Conservation (phyloP, 2,888 invertebrate species). For the Palloptera scutellata region DNA sequence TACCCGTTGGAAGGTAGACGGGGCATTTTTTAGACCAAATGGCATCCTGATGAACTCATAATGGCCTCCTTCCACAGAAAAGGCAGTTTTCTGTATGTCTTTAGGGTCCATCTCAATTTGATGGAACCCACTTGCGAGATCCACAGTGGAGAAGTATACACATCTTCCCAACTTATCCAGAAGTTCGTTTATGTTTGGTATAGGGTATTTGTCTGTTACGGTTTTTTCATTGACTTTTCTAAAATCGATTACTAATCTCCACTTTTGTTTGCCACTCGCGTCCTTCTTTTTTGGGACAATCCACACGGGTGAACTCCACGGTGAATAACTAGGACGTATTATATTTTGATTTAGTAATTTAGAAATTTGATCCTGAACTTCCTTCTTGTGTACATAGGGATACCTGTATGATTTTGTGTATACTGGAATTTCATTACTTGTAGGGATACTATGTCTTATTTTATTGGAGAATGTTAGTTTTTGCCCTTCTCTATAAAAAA, state of each 20-base stretch:
- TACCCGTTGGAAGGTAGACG: background rate
- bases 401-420: constrained; percentile 27
- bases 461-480: background rate
- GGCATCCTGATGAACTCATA: too few species aligned
- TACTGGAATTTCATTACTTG: constrained; percentile 35
- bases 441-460: constrained; percentile 30
- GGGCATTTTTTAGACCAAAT: too few species aligned
- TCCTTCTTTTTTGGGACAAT: too few species aligned
- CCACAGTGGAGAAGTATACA: constrained; percentile 2
- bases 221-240: constrained; percentile 25
- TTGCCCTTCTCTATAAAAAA: constrained; percentile 5
- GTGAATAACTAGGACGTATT: background rate
- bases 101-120: background rate
- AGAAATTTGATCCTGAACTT: constrained; percentile 43
- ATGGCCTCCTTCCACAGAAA: background rate
- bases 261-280: too few species aligned
- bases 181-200: constrained; percentile 29
- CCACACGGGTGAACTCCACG: constrained; percentile 17
- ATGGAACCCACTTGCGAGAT: constrained; percentile 6
- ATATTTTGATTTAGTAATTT: constrained; percentile 13
- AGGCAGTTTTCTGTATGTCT: constrained; percentile 4
- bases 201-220: constrained; percentile 11
- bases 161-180: constrained; percentile 20
- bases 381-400: constrained; percentile 43
- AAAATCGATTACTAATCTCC: constrained; percentile 27